Evolutionary conservation across 2,113 vertebrate genomes (phyloP).

Genomic region (Trichomycterus rosablanca): DNA sequence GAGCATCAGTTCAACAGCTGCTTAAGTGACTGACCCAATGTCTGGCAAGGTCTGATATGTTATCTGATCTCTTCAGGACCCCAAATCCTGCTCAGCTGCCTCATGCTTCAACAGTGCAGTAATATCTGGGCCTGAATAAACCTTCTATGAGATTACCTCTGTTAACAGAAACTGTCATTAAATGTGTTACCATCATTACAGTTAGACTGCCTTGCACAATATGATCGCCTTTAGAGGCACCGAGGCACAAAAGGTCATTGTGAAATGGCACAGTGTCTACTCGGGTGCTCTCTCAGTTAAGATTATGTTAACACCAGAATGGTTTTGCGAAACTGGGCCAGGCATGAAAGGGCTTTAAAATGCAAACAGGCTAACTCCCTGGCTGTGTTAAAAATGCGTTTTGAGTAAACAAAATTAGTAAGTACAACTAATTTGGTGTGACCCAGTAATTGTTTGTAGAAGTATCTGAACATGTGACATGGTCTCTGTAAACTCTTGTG

Average conservation of each 20-base stretch:
- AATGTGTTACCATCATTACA: constrained; percentile 21
- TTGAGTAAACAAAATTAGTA: not conserved
- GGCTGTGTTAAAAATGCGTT: not conserved
- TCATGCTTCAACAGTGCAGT: constrained; percentile 7
- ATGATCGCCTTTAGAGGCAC: constrained; percentile 8
- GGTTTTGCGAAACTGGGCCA: constrained; percentile 15
- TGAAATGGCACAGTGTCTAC: not conserved
- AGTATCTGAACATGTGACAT: too few species aligned
- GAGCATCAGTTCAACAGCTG: constrained; percentile 22
- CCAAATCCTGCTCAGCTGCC: constrained; percentile 29
- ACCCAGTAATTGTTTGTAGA: too few species aligned
- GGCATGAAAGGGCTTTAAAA: constrained; percentile 8
- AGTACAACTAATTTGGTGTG: too few species aligned
- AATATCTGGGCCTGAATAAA: not conserved
- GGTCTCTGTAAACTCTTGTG: too few species aligned
- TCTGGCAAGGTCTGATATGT: constrained; percentile 15
- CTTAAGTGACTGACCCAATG: constrained; percentile 1
- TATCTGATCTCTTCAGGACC: constrained; percentile 29
- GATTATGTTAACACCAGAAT: not conserved
- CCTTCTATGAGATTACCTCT: too few species aligned
- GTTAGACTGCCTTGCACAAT: not conserved
- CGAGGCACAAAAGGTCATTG: constrained; percentile 13
- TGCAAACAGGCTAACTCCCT: not conserved
- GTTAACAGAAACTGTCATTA: constrained; percentile 2
- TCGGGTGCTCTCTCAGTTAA: not conserved